phyloP scores from a whole-genome alignment of 2,797 vertebrate species.

The Sebastes oblongus region DNA sequence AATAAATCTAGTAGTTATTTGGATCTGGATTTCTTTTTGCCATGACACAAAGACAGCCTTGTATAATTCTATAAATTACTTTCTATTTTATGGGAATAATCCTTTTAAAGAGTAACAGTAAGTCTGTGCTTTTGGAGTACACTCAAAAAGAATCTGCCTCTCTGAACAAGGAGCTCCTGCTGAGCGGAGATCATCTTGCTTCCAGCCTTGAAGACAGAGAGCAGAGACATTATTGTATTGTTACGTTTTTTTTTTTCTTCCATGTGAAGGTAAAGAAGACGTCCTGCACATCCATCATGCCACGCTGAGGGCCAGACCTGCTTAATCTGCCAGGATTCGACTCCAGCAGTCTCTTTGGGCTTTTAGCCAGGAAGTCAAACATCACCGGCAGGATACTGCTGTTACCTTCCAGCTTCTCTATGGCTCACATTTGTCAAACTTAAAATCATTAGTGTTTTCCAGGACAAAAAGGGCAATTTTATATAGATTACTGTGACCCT shows the following conservation, averaged over 20 bases:
- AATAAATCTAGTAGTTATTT: neutral
- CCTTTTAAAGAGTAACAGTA: neutral
- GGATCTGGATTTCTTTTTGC: neutral
- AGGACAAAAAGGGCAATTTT: neutral
- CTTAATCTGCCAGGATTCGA: slow-evolving; percentile 29
- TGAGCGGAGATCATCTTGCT: slow-evolving; percentile 31
- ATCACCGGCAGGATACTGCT: slow-evolving; percentile 27
- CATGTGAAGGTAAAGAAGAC: slow-evolving; percentile 35
- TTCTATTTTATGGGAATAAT: neutral
- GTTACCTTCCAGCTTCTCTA: slow-evolving; percentile 19
- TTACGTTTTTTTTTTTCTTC: slow-evolving; percentile 32
- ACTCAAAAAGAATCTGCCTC: neutral
- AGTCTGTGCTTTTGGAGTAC: neutral
- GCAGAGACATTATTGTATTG: slow-evolving; percentile 8
- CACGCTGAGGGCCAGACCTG: slow-evolving; percentile 21
- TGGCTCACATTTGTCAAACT: slow-evolving; percentile 3
- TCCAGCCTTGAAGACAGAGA: slow-evolving; percentile 24
- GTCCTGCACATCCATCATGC: slow-evolving; percentile 46
- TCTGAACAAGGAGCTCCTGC: slow-evolving; percentile 27
- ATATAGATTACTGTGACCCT: slow-evolving; percentile 6
- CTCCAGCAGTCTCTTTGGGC: slow-evolving; percentile 18
- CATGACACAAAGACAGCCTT: neutral
- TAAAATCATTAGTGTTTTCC: neutral
- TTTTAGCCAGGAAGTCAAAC: slow-evolving; percentile 18
- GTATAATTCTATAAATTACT: neutral